A percentile compares a stretch with the other conserved stretches of the same genome.
Evolutionary conservation across 2,888 invertebrate genomes (phyloP).

Genomic region (Patella pellucida): DNA sequence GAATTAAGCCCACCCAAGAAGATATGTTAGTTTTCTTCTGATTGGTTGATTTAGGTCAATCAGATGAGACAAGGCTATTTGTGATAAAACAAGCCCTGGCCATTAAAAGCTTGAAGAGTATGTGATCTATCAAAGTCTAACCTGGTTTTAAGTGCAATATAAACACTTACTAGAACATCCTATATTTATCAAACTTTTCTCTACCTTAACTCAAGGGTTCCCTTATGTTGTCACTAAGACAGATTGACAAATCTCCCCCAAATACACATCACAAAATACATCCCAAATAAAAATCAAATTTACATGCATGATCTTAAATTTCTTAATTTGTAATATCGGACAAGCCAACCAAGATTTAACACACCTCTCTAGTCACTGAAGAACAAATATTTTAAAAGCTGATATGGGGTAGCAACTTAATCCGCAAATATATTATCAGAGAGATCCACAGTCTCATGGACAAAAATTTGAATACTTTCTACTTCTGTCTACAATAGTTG

Average conservation of each 20-base stretch:
- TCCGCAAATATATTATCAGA: too few species aligned
- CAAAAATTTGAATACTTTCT: too few species aligned
- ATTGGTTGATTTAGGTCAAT: slow-evolving; percentile 9
- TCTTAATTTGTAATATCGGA: background rate
- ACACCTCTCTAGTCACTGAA: too few species aligned
- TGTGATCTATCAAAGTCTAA: background rate
- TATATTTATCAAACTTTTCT: background rate
- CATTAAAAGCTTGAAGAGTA: slow-evolving; percentile 1
- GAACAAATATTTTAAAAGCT: too few species aligned
- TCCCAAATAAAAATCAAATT: background rate
- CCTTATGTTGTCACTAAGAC: slow-evolving; percentile 1
- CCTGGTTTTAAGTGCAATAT: background rate
- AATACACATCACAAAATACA: background rate
- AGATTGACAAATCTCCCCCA: background rate
- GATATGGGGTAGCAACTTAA: too few species aligned
- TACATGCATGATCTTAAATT: slow-evolving; percentile 1
- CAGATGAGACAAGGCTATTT: background rate
- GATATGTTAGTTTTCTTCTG: background rate
- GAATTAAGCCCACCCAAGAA: background rate
- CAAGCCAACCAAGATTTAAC: too few species aligned
- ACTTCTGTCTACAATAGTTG: too few species aligned
- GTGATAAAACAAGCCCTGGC: background rate
- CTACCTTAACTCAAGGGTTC: background rate
- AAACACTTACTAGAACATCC: background rate
- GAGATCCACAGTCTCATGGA: too few species aligned